Conservation (phyloP, 2,113 vertebrate species). For the Ahaetulla prasina region DNA sequence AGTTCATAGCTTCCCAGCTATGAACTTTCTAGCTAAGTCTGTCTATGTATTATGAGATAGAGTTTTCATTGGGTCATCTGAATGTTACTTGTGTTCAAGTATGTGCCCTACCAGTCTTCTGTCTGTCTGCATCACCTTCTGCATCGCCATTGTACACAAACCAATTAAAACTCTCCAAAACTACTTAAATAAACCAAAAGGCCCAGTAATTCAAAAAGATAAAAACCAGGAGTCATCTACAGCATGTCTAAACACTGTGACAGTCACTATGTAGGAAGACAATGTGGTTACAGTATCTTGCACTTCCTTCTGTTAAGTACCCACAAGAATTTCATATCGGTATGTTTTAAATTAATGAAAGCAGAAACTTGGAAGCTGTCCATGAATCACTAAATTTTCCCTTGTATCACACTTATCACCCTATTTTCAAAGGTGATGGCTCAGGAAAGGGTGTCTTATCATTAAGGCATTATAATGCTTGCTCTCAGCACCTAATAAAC, state of each 20-base stretch:
- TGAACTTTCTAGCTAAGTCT: neutral
- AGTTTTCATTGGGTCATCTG: neutral
- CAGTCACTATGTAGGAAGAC: neutral
- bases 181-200: neutral
- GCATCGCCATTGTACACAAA: neutral
- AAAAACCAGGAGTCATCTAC: neutral
- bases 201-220: neutral
- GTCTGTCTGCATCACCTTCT: neutral
- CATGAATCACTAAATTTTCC: neutral
- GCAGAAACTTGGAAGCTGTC: neutral
- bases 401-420: neutral
- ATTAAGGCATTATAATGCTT: neutral
- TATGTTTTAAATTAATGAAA: neutral
- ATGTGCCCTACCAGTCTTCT: neutral
- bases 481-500: neutral
- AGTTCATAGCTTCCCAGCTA: neutral
- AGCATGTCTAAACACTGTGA: neutral
- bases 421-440: neutral
- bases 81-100: neutral
- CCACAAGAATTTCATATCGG: neutral
- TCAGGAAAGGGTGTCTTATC: neutral
- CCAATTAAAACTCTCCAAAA: neutral
- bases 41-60: neutral
- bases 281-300: neutral
- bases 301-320: neutral